Evolutionary conservation across 1,140 invertebrate genomes (phyloP), one percentile per base, ranked within the genome.

Genomic region (Anoplolepis gracilipes): DNA sequence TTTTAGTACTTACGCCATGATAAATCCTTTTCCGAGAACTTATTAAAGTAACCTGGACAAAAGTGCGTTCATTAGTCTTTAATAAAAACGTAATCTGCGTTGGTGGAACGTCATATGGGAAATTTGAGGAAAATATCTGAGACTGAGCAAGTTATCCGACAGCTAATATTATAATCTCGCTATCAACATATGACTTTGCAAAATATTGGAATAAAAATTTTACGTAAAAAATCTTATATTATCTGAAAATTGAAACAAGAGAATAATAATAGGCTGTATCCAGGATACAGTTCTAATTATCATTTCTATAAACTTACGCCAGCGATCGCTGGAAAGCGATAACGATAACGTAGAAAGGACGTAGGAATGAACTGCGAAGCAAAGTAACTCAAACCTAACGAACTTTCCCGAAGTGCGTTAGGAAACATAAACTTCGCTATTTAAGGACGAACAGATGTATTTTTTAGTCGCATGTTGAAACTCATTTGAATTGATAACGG

Each of bases 21-120:
- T 62, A 64, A 81, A 85, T 81, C 64, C 22, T 13, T 81, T 61
- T 25, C 39, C 39, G 42, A 28, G 76, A 81, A 67, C 76, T 85
- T 69, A 85, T 85, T 79, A 82, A 70, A 36, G 53, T 70, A 70
- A 85, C 30, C 28, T 57, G 46, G n/a, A 69, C 36, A 85, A 85
- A 78, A 78, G 76, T 81, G 49, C 42, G 36, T 70, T 81, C 42
- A 70, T 81, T 81, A 79, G 76, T 69, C 55, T 79, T 79, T 77
- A 79, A 57, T 78, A 67, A 85, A 85, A 67, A 59, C 49, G 19
- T 85, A 78, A 85, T 85, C 46, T 62, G 28, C 36, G 42, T 84
- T 46, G 22, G 70, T 84, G 70, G 39, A 57, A 77, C 84, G 62
- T 85, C 72, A 55, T 65, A 85, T 59, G 75, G 10, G n/a, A 42